Conservation (phyloP, 2,888 invertebrate species). For the Cataglyphis cursor region DNA sequence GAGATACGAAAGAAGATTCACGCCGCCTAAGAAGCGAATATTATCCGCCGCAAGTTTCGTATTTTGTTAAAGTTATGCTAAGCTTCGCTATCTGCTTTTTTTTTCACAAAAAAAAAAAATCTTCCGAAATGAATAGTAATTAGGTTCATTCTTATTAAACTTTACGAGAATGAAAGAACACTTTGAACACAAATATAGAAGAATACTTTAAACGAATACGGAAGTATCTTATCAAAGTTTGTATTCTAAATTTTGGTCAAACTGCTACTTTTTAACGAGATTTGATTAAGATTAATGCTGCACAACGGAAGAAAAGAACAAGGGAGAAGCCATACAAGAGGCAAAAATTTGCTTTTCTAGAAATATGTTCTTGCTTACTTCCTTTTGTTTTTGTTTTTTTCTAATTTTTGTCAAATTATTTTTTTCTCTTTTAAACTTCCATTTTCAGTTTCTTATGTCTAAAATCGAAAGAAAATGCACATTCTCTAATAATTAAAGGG, state of each 20-base stretch:
- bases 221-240: conserved; percentile 35
- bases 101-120: not conserved
- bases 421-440: conserved; percentile 1
- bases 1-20: not conserved
- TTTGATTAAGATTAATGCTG: conserved; percentile 41
- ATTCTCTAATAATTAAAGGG: conserved; percentile 13
- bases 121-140: not conserved
- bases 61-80: conserved; percentile 18
- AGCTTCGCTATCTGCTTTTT: not conserved
- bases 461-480: not conserved
- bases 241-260: conserved; percentile 17
- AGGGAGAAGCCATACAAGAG: conserved; percentile 14
- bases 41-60: not conserved
- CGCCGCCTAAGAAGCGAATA: not conserved
- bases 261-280: conserved; percentile 17
- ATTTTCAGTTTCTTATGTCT: conserved; percentile 26
- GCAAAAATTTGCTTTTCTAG: conserved; percentile 34
- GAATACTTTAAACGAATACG: conserved; percentile 22
- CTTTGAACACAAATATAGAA: conserved; percentile 8
- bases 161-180: not conserved
- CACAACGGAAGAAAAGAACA: not conserved
- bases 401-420: conserved; percentile 8
- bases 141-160: conserved; percentile 7
- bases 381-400: not conserved
- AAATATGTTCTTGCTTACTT: not conserved